phyloP scores from a whole-genome alignment of 2,113 vertebrate genomes.

The Emydocephalus ijimae region DNA sequence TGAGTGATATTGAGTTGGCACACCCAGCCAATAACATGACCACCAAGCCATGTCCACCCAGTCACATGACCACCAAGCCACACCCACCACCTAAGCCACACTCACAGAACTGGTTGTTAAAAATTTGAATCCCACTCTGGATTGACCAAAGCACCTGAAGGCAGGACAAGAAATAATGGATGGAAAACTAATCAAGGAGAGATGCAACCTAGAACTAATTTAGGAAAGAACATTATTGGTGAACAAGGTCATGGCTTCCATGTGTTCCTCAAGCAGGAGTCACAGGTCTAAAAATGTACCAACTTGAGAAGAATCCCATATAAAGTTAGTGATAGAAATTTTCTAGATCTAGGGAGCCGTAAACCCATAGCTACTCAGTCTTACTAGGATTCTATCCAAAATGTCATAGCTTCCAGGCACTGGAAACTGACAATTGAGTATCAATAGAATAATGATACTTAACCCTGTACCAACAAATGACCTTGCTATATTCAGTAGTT shows the following conservation, averaged over 20 bases:
- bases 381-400: neutral
- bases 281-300: neutral
- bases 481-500: neutral
- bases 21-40: too few species aligned
- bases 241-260: neutral
- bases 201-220: too few species aligned
- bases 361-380: neutral
- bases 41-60: too few species aligned
- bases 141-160: too few species aligned
- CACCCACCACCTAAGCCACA: too few species aligned
- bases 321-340: neutral
- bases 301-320: neutral
- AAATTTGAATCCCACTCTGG: too few species aligned
- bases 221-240: neutral
- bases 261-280: neutral
- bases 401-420: neutral
- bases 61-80: too few species aligned
- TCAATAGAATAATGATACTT: neutral
- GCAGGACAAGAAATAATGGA: too few species aligned
- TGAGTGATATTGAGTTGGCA: too few species aligned
- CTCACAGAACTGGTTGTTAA: too few species aligned
- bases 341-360: neutral
- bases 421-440: neutral
- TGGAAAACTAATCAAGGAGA: too few species aligned
- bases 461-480: neutral